phyloP scores from a whole-genome alignment of 2,113 vertebrate genomes.

The Passer montanus region DNA sequence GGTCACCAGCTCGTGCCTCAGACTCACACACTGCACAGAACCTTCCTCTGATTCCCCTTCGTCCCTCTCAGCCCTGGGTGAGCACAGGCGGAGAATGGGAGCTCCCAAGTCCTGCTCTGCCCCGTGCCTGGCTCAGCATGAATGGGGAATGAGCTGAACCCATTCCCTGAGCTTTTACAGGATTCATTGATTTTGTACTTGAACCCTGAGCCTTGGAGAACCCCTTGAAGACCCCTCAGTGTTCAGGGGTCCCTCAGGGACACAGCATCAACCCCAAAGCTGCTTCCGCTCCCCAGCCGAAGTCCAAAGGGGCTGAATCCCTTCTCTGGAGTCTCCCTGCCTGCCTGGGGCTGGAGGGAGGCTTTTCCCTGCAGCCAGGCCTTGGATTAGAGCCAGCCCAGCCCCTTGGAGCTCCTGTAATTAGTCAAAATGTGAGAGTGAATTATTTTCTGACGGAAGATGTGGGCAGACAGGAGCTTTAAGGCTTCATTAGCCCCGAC shows the following conservation, averaged over 20 bases:
- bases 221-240: not conserved
- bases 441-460: not conserved
- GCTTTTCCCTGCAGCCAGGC: not conserved
- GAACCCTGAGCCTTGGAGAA: not conserved
- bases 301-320: no score
- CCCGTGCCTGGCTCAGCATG: rapidly evolving
- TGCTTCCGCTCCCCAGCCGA: not conserved
- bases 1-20: not conserved
- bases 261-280: not conserved
- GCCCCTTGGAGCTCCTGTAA: not conserved
- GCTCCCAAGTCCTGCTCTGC: not conserved
- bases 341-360: not conserved
- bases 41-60: not conserved
- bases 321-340: not conserved
- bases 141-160: not conserved
- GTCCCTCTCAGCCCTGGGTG: not conserved
- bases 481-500: conserved; percentile 18
- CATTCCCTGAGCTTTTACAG: rapidly evolving
- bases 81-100: not conserved
- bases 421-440: not conserved
- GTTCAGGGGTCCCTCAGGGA: not conserved
- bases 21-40: not conserved
- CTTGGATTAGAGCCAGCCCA: not conserved
- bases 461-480: not conserved
- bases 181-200: not conserved